Conservation (phyloP, 2,797 vertebrate genomes). For the Delichon dasypus region DNA sequence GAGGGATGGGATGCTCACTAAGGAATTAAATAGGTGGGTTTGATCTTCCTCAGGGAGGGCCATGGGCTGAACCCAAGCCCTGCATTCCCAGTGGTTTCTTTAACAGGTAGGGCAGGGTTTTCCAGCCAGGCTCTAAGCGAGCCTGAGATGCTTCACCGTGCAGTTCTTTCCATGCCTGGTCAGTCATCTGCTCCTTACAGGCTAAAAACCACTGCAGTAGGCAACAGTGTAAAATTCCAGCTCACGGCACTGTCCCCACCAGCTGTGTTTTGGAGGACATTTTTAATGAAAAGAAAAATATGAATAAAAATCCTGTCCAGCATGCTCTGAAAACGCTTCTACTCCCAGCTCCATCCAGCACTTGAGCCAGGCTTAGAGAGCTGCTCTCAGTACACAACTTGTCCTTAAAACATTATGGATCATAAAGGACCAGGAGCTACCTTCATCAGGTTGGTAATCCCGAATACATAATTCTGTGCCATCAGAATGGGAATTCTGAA, state of each 20-base stretch:
- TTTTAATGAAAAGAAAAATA: neutral
- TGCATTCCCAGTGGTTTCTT: neutral
- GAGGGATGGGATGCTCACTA: neutral
- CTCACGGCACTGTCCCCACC: neutral
- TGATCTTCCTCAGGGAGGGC: neutral
- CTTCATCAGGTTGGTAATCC: neutral
- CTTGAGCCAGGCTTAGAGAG: neutral
- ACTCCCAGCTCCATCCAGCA: neutral
- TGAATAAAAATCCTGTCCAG: neutral
- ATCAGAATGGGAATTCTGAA: neutral
- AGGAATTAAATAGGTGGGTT: neutral
- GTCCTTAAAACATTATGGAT: neutral
- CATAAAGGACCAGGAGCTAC: neutral
- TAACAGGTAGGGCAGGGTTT: neutral
- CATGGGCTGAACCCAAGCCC: neutral
- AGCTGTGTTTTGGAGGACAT: neutral
- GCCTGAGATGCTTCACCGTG: neutral
- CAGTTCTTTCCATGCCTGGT: neutral
- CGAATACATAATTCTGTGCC: neutral
- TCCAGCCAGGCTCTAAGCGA: neutral
- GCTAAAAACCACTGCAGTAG: neutral
- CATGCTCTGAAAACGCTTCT: neutral
- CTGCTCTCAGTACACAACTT: neutral
- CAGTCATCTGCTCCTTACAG: neutral
- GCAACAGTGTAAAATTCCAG: neutral